Base-by-base conservation (phyloP, 2,888 invertebrate genomes). In the Hoplodrina blanda region DNA sequence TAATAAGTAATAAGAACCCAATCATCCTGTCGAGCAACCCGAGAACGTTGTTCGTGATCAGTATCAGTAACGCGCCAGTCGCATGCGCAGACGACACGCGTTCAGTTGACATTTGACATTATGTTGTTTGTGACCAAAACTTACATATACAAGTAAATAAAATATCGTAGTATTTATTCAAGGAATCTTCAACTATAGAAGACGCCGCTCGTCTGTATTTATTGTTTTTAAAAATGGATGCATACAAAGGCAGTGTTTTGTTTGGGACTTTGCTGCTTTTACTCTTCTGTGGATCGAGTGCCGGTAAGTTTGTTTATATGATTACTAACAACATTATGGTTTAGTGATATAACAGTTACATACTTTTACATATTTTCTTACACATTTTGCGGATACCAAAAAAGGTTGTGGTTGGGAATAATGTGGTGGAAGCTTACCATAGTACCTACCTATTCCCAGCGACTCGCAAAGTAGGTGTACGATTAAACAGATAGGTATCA, bases 31-130 rank as follows among this genome's bases (percentile, higher is more conserved):
- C 11, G 10, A 54, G 77, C 54, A 66, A 76, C 53, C 56, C 62
- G 80, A 80, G 65, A 69, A 20, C 52, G 25, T 33, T 60, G 50
- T 19, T 37, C 37, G 49, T 62, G 69, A 66, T 75, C 76, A 55
- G 49, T 62, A 66, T 75, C 76, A 55, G 49, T 62, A 30, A 53
- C 37, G 13, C 46, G 13, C 2, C 2, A 11, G 8, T 8, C 41
- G 46, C 54, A 33, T 33, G 50, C 46, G 46, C 54, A 33, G 11
- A 33, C 46, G 25, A 53, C 59, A 30, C 15, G 52, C 17, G 33
- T 60, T 65, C 76, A 80, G 62, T 75, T 52, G 65, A 30, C 52
- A 25, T 19, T 57, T 46, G 25, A 25, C 25, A 25, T 25, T 1
- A 55, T 56, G 10, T 17, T 37, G 19, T 37, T 17, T 37, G 19